Evolutionary conservation across 2,888 invertebrate genomes (phyloP).

Genomic region (Apeira syringaria): DNA sequence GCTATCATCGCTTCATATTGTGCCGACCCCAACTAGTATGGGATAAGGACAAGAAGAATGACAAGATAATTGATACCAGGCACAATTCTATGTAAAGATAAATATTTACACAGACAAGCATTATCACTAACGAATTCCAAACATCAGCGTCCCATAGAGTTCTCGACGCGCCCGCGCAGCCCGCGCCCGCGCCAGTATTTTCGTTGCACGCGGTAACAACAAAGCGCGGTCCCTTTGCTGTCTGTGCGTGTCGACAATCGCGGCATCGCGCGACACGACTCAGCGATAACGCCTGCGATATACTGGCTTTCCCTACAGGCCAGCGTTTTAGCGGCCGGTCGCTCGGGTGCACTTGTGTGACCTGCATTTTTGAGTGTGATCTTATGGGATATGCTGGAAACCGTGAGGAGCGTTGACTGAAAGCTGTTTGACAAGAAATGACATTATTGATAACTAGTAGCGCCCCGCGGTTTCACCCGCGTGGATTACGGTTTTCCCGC

Average conservation of each 20-base stretch:
- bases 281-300: slow-evolving; percentile 35
- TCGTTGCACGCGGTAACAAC: slow-evolving; percentile 45
- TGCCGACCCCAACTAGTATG: too few relatives aligned
- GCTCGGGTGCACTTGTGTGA: slow-evolving; percentile 46
- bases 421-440: too few relatives aligned
- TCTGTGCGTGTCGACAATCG: slow-evolving; percentile 6
- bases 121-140: slow-evolving; percentile 17
- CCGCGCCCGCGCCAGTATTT: slow-evolving; percentile 10
- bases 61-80: too few relatives aligned
- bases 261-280: slow-evolving; percentile 55
- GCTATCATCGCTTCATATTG: too few relatives aligned
- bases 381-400: too few relatives aligned
- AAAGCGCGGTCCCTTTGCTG: slow-evolving; percentile 60
- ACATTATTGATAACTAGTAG: too few relatives aligned
- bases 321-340: slow-evolving; percentile 30
- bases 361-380: slow-evolving; percentile 31
- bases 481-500: too few relatives aligned
- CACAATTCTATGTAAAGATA: too few relatives aligned
- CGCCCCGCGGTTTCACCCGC: too few relatives aligned
- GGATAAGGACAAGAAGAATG: too few relatives aligned
- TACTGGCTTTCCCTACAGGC: slow-evolving; percentile 39
- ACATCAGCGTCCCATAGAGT: slow-evolving; percentile 13
- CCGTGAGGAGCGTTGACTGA: too few relatives aligned
- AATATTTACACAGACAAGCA: slow-evolving; percentile 3
- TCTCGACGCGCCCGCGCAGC: too few relatives aligned